These are phyloP conservation scores for Scaptomyza graminum DNA, from an alignment of 1,140 invertebrate species.

Conservation along the genomic window DNA sequence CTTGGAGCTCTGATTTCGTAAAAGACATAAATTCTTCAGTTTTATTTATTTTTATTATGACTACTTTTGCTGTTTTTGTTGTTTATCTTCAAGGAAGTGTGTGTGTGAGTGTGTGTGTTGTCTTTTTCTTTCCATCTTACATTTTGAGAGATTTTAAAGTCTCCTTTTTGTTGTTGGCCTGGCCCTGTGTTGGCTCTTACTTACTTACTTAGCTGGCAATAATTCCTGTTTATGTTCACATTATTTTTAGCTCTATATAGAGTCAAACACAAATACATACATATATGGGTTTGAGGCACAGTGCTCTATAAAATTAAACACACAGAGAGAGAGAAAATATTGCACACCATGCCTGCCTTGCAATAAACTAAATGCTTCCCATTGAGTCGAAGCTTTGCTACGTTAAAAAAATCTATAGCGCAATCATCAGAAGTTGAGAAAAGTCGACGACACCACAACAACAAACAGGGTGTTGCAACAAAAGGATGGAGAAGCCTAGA, in stretches of 20 bases:
- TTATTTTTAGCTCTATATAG: slow-evolving; percentile 61
- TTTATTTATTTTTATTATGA: slow-evolving; percentile 77
- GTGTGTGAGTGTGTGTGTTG: background rate
- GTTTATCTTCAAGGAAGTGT: slow-evolving; percentile 32
- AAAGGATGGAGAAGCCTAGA: too few species aligned
- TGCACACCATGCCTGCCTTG: slow-evolving; percentile 40
- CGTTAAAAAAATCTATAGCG: slow-evolving; percentile 7
- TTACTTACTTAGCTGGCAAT: slow-evolving; percentile 57
- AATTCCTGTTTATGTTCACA: slow-evolving; percentile 78
- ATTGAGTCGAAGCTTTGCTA: slow-evolving; percentile 22
- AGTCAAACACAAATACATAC: slow-evolving; percentile 13
- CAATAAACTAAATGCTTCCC: slow-evolving; percentile 46
- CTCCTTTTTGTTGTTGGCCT: slow-evolving; percentile 23
- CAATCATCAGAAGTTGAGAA: slow-evolving; percentile 1
- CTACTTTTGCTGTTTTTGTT: slow-evolving; percentile 61
- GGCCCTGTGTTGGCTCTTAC: slow-evolving; percentile 39
- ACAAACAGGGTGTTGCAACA: background rate
- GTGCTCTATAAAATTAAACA: slow-evolving; percentile 50
- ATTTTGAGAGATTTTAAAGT: slow-evolving; percentile 56
- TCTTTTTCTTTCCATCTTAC: background rate
- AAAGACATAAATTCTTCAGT: slow-evolving; percentile 57
- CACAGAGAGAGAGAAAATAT: slow-evolving; percentile 30
- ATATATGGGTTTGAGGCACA: slow-evolving; percentile 10
- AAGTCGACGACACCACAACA: background rate
- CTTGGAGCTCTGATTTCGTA: slow-evolving; percentile 32